Base-by-base conservation (phyloP, 2,113 vertebrate species). In the Pyrgilauda ruficollis region DNA sequence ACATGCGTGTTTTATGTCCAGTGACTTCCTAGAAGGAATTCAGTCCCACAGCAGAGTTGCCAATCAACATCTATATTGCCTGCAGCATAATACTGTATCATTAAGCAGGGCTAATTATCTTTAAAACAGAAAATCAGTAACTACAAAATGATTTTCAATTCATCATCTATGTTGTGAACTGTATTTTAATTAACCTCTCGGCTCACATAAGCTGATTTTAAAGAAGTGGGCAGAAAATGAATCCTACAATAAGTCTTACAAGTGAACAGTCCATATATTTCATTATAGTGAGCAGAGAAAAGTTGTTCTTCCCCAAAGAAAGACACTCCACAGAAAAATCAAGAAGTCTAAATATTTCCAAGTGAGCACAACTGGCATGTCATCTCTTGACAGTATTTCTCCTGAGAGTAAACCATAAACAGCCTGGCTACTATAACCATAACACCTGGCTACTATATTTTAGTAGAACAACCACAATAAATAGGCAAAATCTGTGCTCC, bases 121-220 rank as follows among this genome's bases (percentile, higher is more conserved):
- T 84, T 63, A 91, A 53, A 87, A 90, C 21, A 87, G 53, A 61
- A 95, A 91, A 97, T 83, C 62, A 76, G 56, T 76, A 81, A 75
- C 62, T n/a, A 61, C 23, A 62, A 84, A 82, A 82, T 49, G 0
- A 94, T 66, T 91, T 90, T 82, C n/a, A 91, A 76, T 46, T 56
- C 44, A 93, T 73, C 44, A 47, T 85, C 53, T 79, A 13, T 46
- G 26, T 37, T 82, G 39, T 87, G 58, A 94, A 56, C 15, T 80
- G n/a, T 53, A 87, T 72, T 87, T 82, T 78, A 41, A 76, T 87
- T 96, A 76, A 78, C 43, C 55, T 82, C 52, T 47, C 68, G 44
- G 53, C 67, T 93, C 41, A 83, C 12, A 73, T 49, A 79, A 87
- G 13, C 27, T 61, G 41, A 68, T 68, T 68, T 83, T 80, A 56